A percentile compares a stretch with the other conserved stretches of the same genome.
Evolutionary conservation across 2,888 invertebrate species (phyloP).

Genomic region (Agrochola litura): DNA sequence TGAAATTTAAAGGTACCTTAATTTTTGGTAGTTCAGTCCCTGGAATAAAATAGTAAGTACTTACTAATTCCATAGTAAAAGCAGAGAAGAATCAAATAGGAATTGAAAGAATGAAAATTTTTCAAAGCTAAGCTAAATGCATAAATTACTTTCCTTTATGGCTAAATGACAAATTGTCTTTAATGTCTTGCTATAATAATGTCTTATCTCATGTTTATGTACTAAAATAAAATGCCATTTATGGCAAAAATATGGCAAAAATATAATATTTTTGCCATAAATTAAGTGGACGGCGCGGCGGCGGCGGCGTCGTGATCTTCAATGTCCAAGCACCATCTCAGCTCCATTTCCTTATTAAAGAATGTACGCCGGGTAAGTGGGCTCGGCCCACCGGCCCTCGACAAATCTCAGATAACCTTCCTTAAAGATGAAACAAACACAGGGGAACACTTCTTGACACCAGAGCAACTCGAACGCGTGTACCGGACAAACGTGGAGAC

Average conservation of each 20-base stretch:
- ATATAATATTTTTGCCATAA: not conserved
- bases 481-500: constrained; percentile 84
- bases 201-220: too few species aligned
- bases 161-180: constrained; percentile 7
- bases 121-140: not conserved
- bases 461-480: constrained; percentile 82
- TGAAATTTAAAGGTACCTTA: too few species aligned
- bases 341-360: constrained; percentile 71
- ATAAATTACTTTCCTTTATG: too few species aligned
- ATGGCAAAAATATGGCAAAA: not conserved
- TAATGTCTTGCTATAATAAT: not conserved
- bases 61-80: not conserved
- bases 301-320: not conserved
- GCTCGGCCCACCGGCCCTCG: constrained; percentile 41
- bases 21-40: too few species aligned
- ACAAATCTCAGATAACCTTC: constrained; percentile 74
- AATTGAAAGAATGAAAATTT: constrained; percentile 4
- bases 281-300: not conserved
- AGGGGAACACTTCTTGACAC: constrained; percentile 86
- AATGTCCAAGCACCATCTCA: constrained; percentile 37
- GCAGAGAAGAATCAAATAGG: not conserved
- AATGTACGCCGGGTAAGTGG: constrained; percentile 68
- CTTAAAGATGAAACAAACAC: constrained; percentile 83
- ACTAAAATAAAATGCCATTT: not conserved
- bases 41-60: not conserved